Evolutionary conservation across 2,113 vertebrate species (phyloP), one percentile per base, ranked within the genome.

Genomic region (Pterophyllum scalare): DNA sequence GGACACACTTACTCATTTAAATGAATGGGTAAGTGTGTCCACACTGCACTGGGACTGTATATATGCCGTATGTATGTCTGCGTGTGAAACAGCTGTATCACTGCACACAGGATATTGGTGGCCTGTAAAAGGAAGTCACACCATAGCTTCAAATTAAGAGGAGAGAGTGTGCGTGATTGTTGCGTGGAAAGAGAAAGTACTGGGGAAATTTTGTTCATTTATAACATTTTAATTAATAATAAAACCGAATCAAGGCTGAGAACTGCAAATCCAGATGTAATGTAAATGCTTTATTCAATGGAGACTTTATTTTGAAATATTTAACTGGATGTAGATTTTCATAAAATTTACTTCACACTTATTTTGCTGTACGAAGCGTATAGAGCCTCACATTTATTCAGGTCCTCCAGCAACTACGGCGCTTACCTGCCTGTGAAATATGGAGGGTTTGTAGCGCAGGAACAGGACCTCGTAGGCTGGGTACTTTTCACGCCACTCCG

Each of bases 231-330:
- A 10, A 2, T 28, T 14, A 38, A 8, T 1, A 1, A 60, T 12
- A n/a, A 0, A 20, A 2, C 38, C 46, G 2, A 40, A 72, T 12
- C 72, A 35, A 59, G 49, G 2, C 3, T 12, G 17, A 40, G 28
- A 14, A 11, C 19, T 26, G 4, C 13, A 46, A 52, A n/a, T 57
- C 5, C 14, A 8, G 19, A 40, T 52, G 7, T 2, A 1, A 15
- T 17, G 43, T 43, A 4, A 59, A 78, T 20, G 2, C 28, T 12
- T 59, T 12, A 0, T 2, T 20, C 2, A 17, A n/a, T 5, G 1
- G 9, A 49, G 0, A 10, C n/a, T 85, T 90, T 92, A 92, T 82
- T 91, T 81, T 89, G 91, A 84, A 86, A 85, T 20, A 9, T 0
- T 1, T 4, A 22, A 15, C 56, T 0, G 75, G 59, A 81, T 40